Conservation (phyloP, 2,797 vertebrate species). For the Aphelocoma californica region DNA sequence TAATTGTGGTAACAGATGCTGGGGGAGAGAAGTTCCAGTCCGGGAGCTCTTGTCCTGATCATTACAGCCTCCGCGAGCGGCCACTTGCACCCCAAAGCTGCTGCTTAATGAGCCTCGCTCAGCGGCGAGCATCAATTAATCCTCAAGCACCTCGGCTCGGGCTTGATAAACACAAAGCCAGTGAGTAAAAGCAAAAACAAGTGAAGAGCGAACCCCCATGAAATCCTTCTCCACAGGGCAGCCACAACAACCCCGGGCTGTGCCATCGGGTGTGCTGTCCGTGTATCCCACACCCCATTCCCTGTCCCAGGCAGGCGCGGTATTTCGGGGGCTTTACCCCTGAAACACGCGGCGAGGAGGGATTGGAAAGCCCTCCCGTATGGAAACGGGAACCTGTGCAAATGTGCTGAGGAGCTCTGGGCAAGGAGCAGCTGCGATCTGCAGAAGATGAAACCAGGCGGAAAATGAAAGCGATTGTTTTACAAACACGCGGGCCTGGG, state of each 20-base stretch:
- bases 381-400: background rate
- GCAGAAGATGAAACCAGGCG: conserved; percentile 17
- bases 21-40: background rate
- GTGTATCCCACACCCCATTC: rapidly evolving
- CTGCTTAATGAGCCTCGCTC: conserved; percentile 34
- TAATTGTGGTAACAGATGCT: background rate
- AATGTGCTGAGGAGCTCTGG: background rate
- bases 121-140: conserved; percentile 40
- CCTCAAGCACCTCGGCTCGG: background rate
- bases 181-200: background rate
- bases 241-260: background rate
- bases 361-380: background rate
- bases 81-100: conserved; percentile 31
- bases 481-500: background rate
- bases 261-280: background rate
- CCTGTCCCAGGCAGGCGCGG: background rate
- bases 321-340: background rate
- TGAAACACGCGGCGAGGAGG: background rate
- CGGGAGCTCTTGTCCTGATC: background rate
- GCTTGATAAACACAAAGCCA: background rate
- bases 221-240: background rate
- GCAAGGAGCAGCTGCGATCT: conserved; percentile 43
- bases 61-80: background rate
- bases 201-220: rapidly evolving
- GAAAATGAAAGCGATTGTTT: conserved; percentile 53